Conservation (phyloP, 2,113 vertebrate genomes). For the Ginglymostoma cirratum region DNA sequence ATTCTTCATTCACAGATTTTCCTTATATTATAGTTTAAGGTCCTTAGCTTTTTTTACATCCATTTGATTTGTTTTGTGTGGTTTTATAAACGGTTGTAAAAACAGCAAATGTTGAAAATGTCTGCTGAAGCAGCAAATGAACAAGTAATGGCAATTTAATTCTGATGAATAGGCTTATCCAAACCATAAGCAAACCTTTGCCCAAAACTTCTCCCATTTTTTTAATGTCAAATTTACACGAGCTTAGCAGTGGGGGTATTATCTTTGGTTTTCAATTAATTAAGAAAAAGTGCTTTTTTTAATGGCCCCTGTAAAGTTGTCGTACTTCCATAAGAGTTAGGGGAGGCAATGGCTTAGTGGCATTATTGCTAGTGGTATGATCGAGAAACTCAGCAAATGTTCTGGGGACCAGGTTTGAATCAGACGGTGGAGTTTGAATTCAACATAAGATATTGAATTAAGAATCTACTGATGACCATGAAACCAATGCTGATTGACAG, state of each 20-base stretch:
- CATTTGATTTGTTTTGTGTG: background rate
- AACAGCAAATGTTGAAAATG: background rate
- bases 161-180: background rate
- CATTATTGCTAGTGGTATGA: too few relatives aligned
- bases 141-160: background rate
- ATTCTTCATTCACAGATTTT: background rate
- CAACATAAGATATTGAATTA: too few relatives aligned
- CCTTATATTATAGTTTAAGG: background rate
- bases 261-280: background rate
- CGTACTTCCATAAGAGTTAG: background rate
- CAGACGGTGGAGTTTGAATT: too few relatives aligned
- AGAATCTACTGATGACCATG: too few relatives aligned
- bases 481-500: too few relatives aligned
- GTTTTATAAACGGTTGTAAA: background rate
- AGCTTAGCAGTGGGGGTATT: background rate
- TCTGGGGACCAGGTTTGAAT: too few relatives aligned
- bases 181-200: background rate
- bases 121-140: background rate
- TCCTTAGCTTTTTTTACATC: background rate
- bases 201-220: background rate
- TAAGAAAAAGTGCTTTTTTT: background rate
- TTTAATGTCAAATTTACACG: background rate
- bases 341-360: too few relatives aligned
- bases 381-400: too few relatives aligned
- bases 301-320: background rate